A percentile compares a stretch with the other conserved stretches of the same genome.
phyloP scores from a whole-genome alignment of 2,888 invertebrate species.

The Masnerella sp. region DNA sequence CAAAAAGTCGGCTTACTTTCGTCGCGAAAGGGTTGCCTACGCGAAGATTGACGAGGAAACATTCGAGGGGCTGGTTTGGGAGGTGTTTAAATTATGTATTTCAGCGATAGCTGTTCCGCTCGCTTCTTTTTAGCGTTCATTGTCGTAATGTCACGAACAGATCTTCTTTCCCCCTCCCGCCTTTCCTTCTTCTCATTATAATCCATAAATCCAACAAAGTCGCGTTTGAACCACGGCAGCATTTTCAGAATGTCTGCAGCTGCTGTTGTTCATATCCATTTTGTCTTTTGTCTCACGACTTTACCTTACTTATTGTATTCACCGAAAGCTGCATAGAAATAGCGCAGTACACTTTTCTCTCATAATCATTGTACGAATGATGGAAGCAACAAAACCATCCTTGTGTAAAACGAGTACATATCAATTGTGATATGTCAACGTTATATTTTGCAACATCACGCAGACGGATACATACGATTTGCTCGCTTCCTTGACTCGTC shows the following conservation, averaged over 20 bases:
- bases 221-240: constrained; percentile 66
- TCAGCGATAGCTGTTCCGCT: constrained; percentile 71
- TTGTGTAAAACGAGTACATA: constrained; percentile 54
- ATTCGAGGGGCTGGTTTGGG: constrained; percentile 43
- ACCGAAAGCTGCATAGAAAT: constrained; percentile 58
- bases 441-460: constrained; percentile 39
- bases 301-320: constrained; percentile 64
- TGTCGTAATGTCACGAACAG: constrained; percentile 73
- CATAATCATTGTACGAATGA: constrained; percentile 57
- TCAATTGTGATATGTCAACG: constrained; percentile 52
- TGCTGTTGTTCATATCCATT: constrained; percentile 68
- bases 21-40: constrained; percentile 50
- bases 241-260: constrained; percentile 61
- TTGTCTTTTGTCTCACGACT: constrained; percentile 69
- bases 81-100: constrained; percentile 73
- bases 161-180: constrained; percentile 43
- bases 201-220: constrained; percentile 76
- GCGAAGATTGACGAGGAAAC: constrained; percentile 48
- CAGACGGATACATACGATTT: constrained; percentile 43
- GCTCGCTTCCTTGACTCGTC: constrained; percentile 35
- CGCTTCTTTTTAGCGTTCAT: constrained; percentile 72
- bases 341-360: constrained; percentile 54
- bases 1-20: constrained; percentile 58
- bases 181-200: constrained; percentile 69
- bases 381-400: constrained; percentile 52